Evolutionary conservation across 2,113 vertebrate genomes (phyloP).

Genomic region (Sceloporus undulatus): DNA sequence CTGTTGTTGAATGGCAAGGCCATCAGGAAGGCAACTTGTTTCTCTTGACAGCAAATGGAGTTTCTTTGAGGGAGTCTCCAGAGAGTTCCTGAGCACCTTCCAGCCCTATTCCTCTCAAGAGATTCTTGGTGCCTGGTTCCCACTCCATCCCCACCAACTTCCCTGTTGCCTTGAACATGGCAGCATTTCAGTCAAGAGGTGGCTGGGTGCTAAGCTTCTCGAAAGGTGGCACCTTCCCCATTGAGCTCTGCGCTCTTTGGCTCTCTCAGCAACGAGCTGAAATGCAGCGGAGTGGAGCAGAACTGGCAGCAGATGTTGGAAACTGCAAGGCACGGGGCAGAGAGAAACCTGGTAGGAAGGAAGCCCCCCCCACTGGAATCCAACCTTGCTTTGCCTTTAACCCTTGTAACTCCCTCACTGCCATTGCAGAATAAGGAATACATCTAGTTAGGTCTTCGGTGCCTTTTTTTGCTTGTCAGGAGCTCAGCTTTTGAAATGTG

Average conservation of each 20-base stretch:
- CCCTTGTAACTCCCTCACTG: not conserved
- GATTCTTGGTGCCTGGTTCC: not conserved
- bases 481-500: not conserved
- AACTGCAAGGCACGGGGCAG: not conserved
- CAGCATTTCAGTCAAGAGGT: conserved; percentile 40
- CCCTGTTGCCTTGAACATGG: conserved; percentile 61
- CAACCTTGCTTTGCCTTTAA: not conserved
- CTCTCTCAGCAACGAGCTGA: conserved; percentile 6
- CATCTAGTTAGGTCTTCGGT: not conserved
- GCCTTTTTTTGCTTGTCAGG: not conserved
- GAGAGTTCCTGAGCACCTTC: not conserved
- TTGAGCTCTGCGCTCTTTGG: not conserved
- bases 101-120: not conserved
- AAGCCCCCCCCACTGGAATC: not conserved
- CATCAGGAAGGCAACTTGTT: not conserved
- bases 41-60: not conserved
- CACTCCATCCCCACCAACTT: not conserved
- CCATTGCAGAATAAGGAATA: not conserved
- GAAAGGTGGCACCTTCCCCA: not conserved
- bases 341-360: not conserved
- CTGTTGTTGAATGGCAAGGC: no score
- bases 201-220: not conserved
- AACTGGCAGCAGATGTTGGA: not conserved
- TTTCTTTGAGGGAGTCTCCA: not conserved
- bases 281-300: conserved; percentile 8